These are phyloP conservation scores for Sphaerodactylus townsendi DNA, from an alignment of 2,113 vertebrate species.

Conservation along the genomic window DNA sequence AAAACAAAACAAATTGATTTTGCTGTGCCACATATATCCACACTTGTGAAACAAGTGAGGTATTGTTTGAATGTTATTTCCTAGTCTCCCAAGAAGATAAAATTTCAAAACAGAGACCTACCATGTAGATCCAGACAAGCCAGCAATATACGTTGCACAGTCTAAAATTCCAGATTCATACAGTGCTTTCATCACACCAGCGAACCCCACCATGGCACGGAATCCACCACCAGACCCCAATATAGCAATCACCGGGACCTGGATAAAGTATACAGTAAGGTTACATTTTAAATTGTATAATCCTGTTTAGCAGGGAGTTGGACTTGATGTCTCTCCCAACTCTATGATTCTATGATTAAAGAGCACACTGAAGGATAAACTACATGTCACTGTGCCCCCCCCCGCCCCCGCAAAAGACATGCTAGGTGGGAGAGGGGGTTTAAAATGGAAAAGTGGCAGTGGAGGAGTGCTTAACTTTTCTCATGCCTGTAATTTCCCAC, in stretches of 20 bases:
- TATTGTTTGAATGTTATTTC: neutral
- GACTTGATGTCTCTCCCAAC: no score
- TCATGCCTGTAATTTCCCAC: neutral
- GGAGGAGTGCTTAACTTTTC: neutral
- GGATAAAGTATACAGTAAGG: conserved; percentile 20
- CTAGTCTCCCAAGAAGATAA: neutral
- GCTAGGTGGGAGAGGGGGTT: neutral
- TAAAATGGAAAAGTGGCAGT: neutral
- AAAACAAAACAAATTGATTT: neutral
- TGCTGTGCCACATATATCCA: neutral
- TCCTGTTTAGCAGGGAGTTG: no score
- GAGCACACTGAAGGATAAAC: neutral
- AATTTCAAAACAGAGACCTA: conserved; percentile 63
- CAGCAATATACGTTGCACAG: conserved; percentile 91
- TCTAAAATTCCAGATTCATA: conserved; percentile 93
- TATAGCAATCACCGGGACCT: conserved; percentile 94
- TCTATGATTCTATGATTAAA: no score
- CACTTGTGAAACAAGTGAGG: neutral
- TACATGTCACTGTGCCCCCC: no score
- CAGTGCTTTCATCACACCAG: conserved; percentile 95
- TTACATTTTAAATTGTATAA: neutral
- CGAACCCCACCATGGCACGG: conserved; percentile 93
- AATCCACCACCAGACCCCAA: conserved; percentile 96
- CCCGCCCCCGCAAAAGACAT: no score
- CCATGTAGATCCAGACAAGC: conserved; percentile 97